phyloP scores from a whole-genome alignment of 2,888 invertebrate species.

The Tiphia femorata region DNA sequence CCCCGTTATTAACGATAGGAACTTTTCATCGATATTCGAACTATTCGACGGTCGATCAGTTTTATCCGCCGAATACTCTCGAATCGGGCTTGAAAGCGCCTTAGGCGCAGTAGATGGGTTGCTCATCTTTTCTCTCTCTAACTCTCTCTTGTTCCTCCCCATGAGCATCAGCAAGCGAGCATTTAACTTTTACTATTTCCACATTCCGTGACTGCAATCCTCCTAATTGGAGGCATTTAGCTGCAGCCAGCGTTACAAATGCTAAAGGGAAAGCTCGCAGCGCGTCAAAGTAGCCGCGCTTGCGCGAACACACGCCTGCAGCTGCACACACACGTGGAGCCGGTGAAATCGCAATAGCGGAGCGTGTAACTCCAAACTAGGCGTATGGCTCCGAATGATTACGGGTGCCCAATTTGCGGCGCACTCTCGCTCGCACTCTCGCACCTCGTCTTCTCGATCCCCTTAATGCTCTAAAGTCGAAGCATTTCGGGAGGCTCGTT shows the following conservation, averaged over 20 bases:
- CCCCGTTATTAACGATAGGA: too few relatives aligned
- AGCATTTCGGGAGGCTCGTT: neutral
- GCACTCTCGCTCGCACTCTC: neutral
- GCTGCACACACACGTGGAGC: too few relatives aligned
- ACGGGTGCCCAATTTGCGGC: neutral
- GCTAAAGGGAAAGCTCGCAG: conserved; percentile 12
- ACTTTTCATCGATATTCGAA: too few relatives aligned
- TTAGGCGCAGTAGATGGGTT: too few relatives aligned
- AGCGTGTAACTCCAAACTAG: too few relatives aligned
- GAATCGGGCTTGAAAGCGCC: too few relatives aligned
- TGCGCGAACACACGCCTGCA: too few relatives aligned
- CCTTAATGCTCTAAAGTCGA: neutral
- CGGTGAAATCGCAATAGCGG: neutral
- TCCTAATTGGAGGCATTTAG: conserved; percentile 43
- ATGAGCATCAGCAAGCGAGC: neutral
- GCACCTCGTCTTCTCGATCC: neutral
- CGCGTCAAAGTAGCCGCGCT: neutral
- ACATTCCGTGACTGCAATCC: conserved; percentile 27
- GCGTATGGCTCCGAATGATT: neutral
- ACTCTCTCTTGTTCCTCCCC: neutral
- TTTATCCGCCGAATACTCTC: too few relatives aligned
- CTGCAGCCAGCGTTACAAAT: conserved; percentile 25
- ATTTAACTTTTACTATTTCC: conserved; percentile 27
- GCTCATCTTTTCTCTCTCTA: too few relatives aligned
- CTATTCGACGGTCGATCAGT: too few relatives aligned